Base-by-base conservation (phyloP, 2,797 vertebrate genomes). In the Margarornis squamiger region DNA sequence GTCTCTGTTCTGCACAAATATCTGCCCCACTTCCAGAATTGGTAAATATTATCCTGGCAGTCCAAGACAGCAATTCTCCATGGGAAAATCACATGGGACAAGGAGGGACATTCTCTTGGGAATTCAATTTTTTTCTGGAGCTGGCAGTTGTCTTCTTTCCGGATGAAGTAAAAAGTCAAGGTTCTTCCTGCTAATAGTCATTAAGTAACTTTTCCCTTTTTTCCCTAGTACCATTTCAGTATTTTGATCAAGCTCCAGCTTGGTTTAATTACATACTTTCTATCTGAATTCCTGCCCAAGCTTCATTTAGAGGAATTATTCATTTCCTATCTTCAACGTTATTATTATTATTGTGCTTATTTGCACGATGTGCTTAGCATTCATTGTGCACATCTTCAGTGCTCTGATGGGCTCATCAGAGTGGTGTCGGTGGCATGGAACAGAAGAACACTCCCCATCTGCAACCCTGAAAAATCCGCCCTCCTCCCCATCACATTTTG, bases 281-380 rank as follows among this genome's bases (percentile, higher is more conserved):
- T 77, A 93, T 95, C 32, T 96, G 90, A 96, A 96, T 94, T 95
- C 92, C 90, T 96, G 90, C 88, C 93, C 89, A 93, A 93, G 71
- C 93, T 95, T 95, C 94, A 97, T 96, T 96, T 96, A 92, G 90
- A 88, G 90, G 90, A 96, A 96, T 95, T 96, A 96, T 94, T 97
- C 88, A 97, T 90, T 97, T 97, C 92, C 92, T 68, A 84, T 93
- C 86, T 88, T 93, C 94, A 93, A 90, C 89, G 79, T 91, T 91
- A 92, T 96, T 94, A 94, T 92, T 95, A 92, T 95, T 96, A 96
- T 96, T 94, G 87, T 93, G 90, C 84, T 89, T 95, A 94, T 93
- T 95, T 96, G 76, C 76, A 93, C 3, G 4, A 92, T 86, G 87
- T 92, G 92, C 85, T 95, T 92, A 84, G 90, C 71, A 95, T 95